A percentile compares a stretch with the other conserved stretches of the same genome.
Evolutionary conservation across 2,113 vertebrate genomes (phyloP).

Genomic region (Bucco capensis): DNA sequence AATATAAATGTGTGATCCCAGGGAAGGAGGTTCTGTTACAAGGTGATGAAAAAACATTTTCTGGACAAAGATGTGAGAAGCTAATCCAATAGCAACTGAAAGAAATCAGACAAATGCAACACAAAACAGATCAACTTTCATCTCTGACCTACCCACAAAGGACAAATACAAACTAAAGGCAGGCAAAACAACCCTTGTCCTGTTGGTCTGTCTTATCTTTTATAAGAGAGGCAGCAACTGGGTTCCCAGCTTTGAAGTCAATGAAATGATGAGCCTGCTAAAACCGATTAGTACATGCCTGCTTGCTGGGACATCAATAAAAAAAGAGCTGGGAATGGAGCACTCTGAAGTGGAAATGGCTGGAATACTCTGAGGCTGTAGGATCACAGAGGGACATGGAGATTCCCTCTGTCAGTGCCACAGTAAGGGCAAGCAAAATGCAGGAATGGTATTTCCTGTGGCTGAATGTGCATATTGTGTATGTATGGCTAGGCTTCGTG

Average conservation of each 20-base stretch:
- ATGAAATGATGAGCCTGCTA: background rate
- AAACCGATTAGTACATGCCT: constrained; percentile 8
- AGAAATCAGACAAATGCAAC: constrained; percentile 36
- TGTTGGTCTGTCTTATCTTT: constrained; percentile 18
- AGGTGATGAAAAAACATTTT: background rate
- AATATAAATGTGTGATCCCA: background rate
- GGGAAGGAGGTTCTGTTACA: constrained; percentile 1
- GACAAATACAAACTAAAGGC: background rate
- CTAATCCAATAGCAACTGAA: background rate
- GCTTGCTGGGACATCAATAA: background rate
- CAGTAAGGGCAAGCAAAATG: background rate
- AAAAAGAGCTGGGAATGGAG: background rate
- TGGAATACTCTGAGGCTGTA: background rate
- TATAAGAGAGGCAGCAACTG: background rate
- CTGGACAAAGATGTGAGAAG: constrained; percentile 17
- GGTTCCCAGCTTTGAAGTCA: constrained; percentile 35
- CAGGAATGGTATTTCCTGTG: background rate
- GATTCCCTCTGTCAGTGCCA: background rate
- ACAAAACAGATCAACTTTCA: background rate
- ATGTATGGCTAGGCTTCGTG: too few species aligned
- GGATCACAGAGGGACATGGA: background rate
- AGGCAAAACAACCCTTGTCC: constrained; percentile 14
- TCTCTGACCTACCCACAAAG: background rate
- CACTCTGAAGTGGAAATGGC: background rate
- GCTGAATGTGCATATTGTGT: background rate